Evolutionary conservation across 2,113 vertebrate genomes (phyloP).

Genomic region (Vidua chalybeata): DNA sequence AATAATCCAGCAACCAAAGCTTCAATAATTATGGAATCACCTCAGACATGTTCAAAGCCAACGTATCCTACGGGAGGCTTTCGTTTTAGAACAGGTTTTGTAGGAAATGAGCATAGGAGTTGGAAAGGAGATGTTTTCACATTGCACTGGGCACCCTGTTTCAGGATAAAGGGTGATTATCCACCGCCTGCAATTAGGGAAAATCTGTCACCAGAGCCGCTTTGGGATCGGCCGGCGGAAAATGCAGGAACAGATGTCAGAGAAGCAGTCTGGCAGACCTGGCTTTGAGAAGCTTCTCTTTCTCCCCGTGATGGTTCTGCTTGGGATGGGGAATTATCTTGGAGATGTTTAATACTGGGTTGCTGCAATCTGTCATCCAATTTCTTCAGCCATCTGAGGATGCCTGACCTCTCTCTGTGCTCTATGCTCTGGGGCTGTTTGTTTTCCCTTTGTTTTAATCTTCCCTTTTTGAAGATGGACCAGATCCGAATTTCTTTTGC

Average conservation of each 20-base stretch:
- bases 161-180: not conserved
- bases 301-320: not conserved
- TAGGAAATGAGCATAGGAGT: not conserved
- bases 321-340: not conserved
- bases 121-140: not conserved
- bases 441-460: not conserved
- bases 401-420: not conserved
- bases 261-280: not conserved
- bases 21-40: not conserved
- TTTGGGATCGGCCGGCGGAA: not conserved
- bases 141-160: not conserved
- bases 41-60: not conserved
- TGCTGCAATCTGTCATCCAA: not conserved
- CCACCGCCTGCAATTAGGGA: not conserved
- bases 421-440: rapidly evolving
- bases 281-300: not conserved
- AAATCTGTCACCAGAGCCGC: not conserved
- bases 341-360: not conserved
- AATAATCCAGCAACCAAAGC: not conserved
- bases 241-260: not conserved
- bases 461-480: not conserved
- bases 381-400: not conserved
- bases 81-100: not conserved
- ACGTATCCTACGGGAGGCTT: not conserved
- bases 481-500: not conserved